A percentile compares a stretch with the other conserved stretches of the same genome.
These are phyloP conservation scores for Coregonus clupeaformis DNA, from an alignment of 2,113 vertebrate species.

Conservation along the genomic window DNA sequence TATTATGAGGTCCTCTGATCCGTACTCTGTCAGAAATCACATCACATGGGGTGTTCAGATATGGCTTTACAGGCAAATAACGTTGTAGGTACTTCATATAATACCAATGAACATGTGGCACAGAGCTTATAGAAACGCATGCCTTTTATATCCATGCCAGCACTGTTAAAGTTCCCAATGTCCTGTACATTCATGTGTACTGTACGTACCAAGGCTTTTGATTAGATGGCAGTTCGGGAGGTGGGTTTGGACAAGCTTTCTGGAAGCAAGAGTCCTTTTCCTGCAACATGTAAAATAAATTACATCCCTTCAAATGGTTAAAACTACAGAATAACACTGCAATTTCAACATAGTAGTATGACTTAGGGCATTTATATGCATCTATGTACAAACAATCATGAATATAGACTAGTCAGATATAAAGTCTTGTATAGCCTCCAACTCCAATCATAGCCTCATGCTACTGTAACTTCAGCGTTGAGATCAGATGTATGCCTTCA, in stretches of 20 bases:
- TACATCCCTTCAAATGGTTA: background rate
- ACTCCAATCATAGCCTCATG: background rate
- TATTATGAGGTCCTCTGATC: constrained; percentile 57
- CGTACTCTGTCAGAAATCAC: constrained; percentile 35
- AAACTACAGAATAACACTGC: background rate
- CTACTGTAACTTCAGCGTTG: too few relatives aligned
- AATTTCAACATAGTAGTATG: background rate
- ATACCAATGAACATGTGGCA: background rate
- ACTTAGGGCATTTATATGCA: too few relatives aligned
- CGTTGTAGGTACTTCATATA: background rate
- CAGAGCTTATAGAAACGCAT: background rate
- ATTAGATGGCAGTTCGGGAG: constrained; percentile 69
- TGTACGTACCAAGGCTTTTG: constrained; percentile 65
- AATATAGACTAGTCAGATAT: background rate
- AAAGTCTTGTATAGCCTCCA: background rate
- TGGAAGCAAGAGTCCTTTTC: constrained; percentile 40
- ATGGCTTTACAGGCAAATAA: background rate
- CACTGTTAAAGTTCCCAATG: too few relatives aligned
- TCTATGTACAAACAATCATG: background rate
- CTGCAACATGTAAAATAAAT: constrained; percentile 43
- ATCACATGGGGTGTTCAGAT: background rate
- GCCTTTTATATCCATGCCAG: too few relatives aligned
- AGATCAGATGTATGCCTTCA: too few relatives aligned
- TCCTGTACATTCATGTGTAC: background rate
- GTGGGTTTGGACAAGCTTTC: constrained; percentile 63